Conservation (phyloP, 2,797 vertebrate species). For the Micrastur ruficollis region DNA sequence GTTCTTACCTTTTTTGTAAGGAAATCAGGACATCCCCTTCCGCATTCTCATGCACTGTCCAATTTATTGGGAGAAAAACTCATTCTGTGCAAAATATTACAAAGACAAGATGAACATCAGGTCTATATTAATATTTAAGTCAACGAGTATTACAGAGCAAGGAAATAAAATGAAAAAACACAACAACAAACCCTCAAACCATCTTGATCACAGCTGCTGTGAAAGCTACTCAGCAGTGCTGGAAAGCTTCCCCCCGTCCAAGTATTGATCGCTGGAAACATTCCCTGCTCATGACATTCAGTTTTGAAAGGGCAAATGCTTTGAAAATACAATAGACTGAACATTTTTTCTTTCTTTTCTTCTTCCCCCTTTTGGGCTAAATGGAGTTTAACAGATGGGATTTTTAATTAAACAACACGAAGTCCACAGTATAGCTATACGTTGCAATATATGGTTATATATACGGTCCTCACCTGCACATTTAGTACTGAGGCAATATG, state of each 20-base stretch:
- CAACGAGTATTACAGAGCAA: not conserved
- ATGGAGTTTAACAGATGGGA: not conserved
- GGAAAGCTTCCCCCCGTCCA: constrained; percentile 12
- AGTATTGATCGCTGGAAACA: constrained; percentile 40
- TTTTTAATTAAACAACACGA: not conserved
- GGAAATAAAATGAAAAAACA: constrained; percentile 44
- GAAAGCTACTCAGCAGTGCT: constrained; percentile 17
- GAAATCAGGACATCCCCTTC: not conserved
- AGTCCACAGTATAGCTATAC: not conserved
- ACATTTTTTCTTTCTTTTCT: constrained; percentile 19
- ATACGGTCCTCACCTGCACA: not conserved
- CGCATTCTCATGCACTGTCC: not conserved
- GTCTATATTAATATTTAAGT: constrained; percentile 47
- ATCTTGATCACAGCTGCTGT: constrained; percentile 70
- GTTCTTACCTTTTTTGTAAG: not conserved
- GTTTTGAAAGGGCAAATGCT: constrained; percentile 36
- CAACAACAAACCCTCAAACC: constrained; percentile 26
- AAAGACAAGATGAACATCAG: constrained; percentile 19
- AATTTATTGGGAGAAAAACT: not conserved
- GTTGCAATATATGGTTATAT: not conserved
- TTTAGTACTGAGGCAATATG: not conserved
- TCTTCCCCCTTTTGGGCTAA: not conserved
- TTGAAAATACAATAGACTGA: constrained; percentile 45
- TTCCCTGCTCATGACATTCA: constrained; percentile 42
- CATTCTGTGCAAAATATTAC: not conserved